Conservation (phyloP, 2,113 vertebrate species). For the Eulemur macaco region DNA sequence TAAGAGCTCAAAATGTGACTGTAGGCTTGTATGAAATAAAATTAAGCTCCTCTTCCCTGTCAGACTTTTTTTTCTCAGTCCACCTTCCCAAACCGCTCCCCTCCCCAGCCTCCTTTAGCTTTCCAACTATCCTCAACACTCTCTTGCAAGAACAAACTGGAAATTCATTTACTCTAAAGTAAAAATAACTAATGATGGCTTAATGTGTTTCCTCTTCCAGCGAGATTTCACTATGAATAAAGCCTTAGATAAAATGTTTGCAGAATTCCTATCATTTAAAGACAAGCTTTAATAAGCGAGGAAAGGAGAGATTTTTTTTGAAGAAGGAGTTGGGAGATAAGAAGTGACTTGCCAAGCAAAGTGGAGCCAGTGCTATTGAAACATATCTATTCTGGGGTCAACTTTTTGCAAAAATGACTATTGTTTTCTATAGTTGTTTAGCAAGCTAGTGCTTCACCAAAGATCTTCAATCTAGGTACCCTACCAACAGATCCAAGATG, state of each 20-base stretch:
- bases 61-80: neutral
- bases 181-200: neutral
- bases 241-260: neutral
- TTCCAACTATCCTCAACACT: neutral
- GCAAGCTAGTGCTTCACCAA: neutral
- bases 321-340: neutral
- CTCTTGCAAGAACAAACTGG: neutral
- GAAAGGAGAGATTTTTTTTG: neutral
- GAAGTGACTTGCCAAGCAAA: neutral
- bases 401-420: neutral
- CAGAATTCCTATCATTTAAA: neutral
- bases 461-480: neutral
- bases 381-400: neutral
- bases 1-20: neutral
- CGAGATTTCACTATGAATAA: slow-evolving; percentile 27
- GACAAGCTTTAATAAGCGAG: neutral
- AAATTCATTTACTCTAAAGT: slow-evolving; percentile 45
- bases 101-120: neutral
- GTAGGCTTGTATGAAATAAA: neutral
- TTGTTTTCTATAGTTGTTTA: neutral
- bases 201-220: neutral
- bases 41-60: neutral
- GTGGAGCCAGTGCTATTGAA: neutral
- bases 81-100: neutral
- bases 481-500: neutral